phyloP scores from a whole-genome alignment of 2,113 vertebrate species.

The Panurus biarmicus region DNA sequence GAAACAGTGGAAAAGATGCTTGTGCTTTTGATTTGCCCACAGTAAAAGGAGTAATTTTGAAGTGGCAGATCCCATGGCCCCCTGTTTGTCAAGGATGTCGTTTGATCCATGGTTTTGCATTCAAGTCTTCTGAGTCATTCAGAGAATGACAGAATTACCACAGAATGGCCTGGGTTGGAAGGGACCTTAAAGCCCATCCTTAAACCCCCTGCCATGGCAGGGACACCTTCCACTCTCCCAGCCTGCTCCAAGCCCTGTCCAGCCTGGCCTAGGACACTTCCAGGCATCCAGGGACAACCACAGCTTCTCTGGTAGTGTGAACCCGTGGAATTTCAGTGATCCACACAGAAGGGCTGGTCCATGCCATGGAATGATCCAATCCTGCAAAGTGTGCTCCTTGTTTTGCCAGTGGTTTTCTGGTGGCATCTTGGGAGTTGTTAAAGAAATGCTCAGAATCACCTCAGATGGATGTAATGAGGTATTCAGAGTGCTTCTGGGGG shows the following conservation, averaged over 20 bases:
- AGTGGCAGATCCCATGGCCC: neutral
- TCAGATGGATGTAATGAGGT: neutral
- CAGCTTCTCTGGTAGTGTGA: neutral
- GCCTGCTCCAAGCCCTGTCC: fast-evolving
- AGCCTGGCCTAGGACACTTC: neutral
- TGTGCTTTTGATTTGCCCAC: neutral
- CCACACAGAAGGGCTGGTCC: neutral
- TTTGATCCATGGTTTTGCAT: neutral
- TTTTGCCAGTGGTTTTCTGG: neutral
- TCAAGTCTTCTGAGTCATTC: neutral
- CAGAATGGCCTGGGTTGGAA: neutral
- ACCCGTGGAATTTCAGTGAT: neutral
- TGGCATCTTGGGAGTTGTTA: neutral
- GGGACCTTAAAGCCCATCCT: neutral
- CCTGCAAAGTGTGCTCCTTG: neutral
- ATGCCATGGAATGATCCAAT: neutral
- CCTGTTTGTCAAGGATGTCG: neutral
- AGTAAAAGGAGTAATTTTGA: neutral
- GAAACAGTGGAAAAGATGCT: neutral
- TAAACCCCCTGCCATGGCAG: neutral
- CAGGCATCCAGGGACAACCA: neutral
- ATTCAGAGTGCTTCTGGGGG: neutral
- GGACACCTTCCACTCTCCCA: neutral
- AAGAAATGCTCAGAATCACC: neutral
- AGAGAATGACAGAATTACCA: neutral